These are phyloP conservation scores for Rhinatrema bivittatum DNA, from an alignment of 2,797 vertebrate species.

Conservation along the genomic window DNA sequence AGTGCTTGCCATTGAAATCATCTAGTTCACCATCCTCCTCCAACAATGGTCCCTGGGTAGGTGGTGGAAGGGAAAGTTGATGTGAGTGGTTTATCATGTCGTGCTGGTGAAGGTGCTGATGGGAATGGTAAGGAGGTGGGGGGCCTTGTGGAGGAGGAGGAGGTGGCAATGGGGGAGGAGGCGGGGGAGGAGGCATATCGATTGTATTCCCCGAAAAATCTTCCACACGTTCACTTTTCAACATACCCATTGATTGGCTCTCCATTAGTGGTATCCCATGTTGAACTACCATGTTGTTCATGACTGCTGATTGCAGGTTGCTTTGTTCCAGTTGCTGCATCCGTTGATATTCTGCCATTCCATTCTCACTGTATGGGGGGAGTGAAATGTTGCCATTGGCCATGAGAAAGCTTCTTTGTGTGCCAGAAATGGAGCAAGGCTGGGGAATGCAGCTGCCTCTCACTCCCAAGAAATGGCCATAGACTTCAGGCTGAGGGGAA, in stretches of 20 bases:
- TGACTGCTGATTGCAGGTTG: slow-evolving; percentile 47
- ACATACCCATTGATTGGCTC: slow-evolving; percentile 24
- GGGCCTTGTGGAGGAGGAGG: slow-evolving; percentile 61
- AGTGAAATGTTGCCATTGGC: slow-evolving; percentile 29
- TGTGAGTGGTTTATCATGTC: slow-evolving; percentile 21
- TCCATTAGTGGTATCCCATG: slow-evolving; percentile 49
- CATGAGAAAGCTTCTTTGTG: slow-evolving; percentile 43
- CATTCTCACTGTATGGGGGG: slow-evolving; percentile 30
- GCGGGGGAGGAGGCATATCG: slow-evolving; percentile 20
- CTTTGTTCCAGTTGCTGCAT: slow-evolving; percentile 73
- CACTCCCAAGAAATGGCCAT: slow-evolving; percentile 86
- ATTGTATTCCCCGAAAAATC: slow-evolving; percentile 27
- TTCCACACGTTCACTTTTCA: slow-evolving; percentile 46
- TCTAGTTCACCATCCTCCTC: slow-evolving; percentile 77
- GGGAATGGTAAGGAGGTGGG: slow-evolving; percentile 82
- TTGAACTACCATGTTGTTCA: slow-evolving; percentile 81
- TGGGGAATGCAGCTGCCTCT: slow-evolving; percentile 79
- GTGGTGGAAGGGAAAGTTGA: slow-evolving; percentile 27
- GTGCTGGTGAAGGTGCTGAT: slow-evolving; percentile 53
- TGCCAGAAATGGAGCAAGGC: slow-evolving; percentile 33
- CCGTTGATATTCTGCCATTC: slow-evolving; percentile 40
- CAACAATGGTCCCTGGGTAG: slow-evolving; percentile 47
- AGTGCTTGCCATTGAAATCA: slow-evolving; percentile 57
- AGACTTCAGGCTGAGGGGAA: slow-evolving; percentile 82
- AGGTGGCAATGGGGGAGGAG: slow-evolving; percentile 27